Percentiles rank a stretch among this genome's conserved stretches.
Evolutionary conservation across 2,888 invertebrate species (phyloP).

Genomic region (Watsonalla cultraria): DNA sequence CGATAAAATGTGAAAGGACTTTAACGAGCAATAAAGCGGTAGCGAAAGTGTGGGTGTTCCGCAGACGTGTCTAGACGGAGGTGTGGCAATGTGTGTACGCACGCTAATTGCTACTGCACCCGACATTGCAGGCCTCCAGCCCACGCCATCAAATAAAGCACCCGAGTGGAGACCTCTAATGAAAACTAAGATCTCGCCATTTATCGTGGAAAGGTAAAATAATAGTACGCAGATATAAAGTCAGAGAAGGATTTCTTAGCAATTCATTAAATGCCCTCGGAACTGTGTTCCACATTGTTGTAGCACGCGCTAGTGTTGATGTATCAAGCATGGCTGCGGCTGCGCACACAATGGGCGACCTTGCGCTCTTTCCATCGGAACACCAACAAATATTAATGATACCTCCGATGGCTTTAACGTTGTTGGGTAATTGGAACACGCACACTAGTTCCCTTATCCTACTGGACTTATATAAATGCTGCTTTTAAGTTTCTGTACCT

Average conservation of each 20-base stretch:
- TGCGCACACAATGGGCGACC: conserved; percentile 43
- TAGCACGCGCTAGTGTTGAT: conserved; percentile 28
- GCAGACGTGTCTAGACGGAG: conserved; percentile 22
- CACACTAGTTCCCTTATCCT: conserved; percentile 7
- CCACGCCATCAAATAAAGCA: conserved; percentile 20
- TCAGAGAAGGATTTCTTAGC: background rate
- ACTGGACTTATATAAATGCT: too few species aligned
- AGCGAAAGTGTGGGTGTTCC: conserved; percentile 24
- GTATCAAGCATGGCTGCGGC: conserved; percentile 36
- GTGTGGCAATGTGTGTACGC: conserved; percentile 31
- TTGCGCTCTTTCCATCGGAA: conserved; percentile 45
- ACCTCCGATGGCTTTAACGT: conserved; percentile 16
- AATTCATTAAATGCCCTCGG: too few species aligned
- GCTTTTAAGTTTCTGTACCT: too few species aligned
- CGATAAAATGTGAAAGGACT: conserved; percentile 7
- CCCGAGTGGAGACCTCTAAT: background rate
- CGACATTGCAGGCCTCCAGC: conserved; percentile 24
- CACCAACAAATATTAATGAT: conserved; percentile 5
- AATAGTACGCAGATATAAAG: too few species aligned
- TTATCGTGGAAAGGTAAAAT: too few species aligned
- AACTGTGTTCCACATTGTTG: conserved; percentile 9
- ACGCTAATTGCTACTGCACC: conserved; percentile 35
- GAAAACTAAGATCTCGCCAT: too few species aligned
- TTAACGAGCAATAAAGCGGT: conserved; percentile 16
- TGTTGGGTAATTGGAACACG: background rate